These are phyloP conservation scores for Passer domesticus DNA, from an alignment of 2,113 vertebrate genomes.

Conservation along the genomic window DNA sequence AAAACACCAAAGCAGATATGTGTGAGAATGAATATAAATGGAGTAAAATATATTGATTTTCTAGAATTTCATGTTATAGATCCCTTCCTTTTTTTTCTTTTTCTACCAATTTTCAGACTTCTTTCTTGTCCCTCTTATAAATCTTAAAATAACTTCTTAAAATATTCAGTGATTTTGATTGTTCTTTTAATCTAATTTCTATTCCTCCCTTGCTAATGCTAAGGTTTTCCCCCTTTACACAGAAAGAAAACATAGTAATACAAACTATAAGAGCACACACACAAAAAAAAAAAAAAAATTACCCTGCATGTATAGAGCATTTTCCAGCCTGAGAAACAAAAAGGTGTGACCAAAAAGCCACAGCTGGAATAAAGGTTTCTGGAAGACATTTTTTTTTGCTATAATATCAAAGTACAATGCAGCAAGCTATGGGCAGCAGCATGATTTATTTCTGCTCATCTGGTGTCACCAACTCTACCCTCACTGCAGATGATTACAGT, in stretches of 20 bases:
- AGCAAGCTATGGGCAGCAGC: not conserved
- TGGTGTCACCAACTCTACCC: not conserved
- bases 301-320: not conserved
- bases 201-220: not conserved
- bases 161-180: not conserved
- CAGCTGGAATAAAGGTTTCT: not conserved
- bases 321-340: not conserved
- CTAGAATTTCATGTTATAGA: not conserved
- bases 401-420: not conserved
- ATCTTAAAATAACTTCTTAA: not conserved
- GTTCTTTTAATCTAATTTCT: not conserved
- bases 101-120: not conserved
- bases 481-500: slow-evolving; percentile 11
- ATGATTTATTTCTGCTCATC: slow-evolving; percentile 40
- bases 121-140: not conserved
- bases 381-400: not conserved
- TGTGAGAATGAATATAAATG: not conserved
- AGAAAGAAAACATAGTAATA: not conserved
- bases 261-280: not conserved
- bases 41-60: not conserved
- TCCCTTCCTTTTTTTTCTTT: not conserved
- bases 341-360: not conserved
- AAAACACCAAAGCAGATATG: not conserved
- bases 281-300: not conserved
- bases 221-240: not conserved